A percentile compares a stretch with the other conserved stretches of the same genome.
Evolutionary conservation across 1,140 invertebrate species (phyloP).

Genomic region (Bombus sibiricus): DNA sequence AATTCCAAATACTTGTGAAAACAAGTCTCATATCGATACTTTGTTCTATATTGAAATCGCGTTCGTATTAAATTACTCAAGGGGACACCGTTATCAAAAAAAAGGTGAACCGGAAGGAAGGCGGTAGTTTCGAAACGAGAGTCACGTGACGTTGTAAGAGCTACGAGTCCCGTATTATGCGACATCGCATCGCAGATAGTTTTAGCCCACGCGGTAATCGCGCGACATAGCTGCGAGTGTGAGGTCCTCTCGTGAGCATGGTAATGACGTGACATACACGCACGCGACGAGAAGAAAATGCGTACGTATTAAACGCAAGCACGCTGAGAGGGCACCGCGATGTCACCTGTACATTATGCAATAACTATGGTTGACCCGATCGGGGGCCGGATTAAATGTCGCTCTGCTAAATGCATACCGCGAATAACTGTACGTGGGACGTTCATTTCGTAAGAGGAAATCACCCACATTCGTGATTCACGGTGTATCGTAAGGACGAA

Average conservation of each 20-base stretch:
- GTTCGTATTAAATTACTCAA: too few relatives aligned
- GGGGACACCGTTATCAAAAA: not conserved
- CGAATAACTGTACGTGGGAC: constrained; percentile 53
- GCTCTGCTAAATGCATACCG: constrained; percentile 50
- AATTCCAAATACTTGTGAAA: too few relatives aligned
- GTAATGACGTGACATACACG: constrained; percentile 67
- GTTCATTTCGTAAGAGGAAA: constrained; percentile 47
- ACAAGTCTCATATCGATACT: too few relatives aligned
- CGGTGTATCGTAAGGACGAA: not conserved
- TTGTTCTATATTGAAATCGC: too few relatives aligned
- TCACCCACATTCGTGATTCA: constrained; percentile 51
- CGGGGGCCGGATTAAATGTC: constrained; percentile 58
- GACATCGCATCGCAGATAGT: constrained; percentile 41
- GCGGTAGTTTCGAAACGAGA: constrained; percentile 42
- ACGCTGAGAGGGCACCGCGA: constrained; percentile 57
- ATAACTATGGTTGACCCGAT: constrained; percentile 44
- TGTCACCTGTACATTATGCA: constrained; percentile 64
- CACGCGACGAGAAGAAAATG: constrained; percentile 47
- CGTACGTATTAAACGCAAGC: constrained; percentile 56
- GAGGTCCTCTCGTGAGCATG: constrained; percentile 49
- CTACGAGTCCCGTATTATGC: constrained; percentile 34
- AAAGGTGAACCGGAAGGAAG: constrained; percentile 48
- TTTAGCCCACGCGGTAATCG: constrained; percentile 55
- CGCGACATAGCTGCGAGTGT: constrained; percentile 41
- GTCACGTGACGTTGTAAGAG: constrained; percentile 40